These are phyloP conservation scores for Drosophila parabipectinata DNA, from an alignment of 1,140 invertebrate genomes.

Conservation along the genomic window DNA sequence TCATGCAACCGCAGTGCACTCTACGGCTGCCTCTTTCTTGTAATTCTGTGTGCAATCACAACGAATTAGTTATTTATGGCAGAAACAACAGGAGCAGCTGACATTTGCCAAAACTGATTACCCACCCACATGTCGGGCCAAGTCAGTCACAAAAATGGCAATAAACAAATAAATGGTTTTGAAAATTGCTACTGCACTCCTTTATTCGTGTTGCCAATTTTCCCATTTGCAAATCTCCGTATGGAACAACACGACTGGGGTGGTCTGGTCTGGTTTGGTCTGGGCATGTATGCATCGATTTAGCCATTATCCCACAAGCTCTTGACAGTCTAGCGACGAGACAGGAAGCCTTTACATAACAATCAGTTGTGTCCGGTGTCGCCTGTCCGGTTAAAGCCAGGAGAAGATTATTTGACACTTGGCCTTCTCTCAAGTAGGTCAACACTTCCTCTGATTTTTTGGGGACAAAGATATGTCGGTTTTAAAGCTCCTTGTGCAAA, in stretches of 20 bases:
- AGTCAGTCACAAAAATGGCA: slow-evolving; percentile 3
- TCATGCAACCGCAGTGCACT: slow-evolving; percentile 53
- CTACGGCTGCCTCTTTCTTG: slow-evolving; percentile 33
- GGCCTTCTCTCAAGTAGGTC: slow-evolving; percentile 58
- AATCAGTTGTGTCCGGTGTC: slow-evolving; percentile 19
- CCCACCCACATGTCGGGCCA: slow-evolving; percentile 11
- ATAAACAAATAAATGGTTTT: slow-evolving; percentile 15
- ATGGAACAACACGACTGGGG: not conserved
- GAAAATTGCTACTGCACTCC: not conserved
- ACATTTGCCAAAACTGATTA: slow-evolving; percentile 33
- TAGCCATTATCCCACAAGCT: slow-evolving; percentile 66
- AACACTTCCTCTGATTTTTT: slow-evolving; percentile 42
- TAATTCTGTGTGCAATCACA: slow-evolving; percentile 34
- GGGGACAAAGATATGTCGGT: slow-evolving; percentile 13
- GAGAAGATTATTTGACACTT: slow-evolving; percentile 33
- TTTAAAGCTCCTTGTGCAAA: slow-evolving; percentile 18
- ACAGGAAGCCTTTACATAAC: slow-evolving; percentile 28
- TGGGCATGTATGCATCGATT: slow-evolving; percentile 48
- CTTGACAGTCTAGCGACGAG: slow-evolving; percentile 46
- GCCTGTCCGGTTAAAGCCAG: slow-evolving; percentile 7
- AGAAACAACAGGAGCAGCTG: not conserved
- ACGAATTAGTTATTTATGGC: slow-evolving; percentile 54
- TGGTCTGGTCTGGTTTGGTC: not conserved
- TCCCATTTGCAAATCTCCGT: slow-evolving; percentile 12
- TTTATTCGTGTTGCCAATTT: slow-evolving; percentile 20